Base-by-base conservation (phyloP, 2,888 invertebrate genomes). In the Melieria omissa region DNA sequence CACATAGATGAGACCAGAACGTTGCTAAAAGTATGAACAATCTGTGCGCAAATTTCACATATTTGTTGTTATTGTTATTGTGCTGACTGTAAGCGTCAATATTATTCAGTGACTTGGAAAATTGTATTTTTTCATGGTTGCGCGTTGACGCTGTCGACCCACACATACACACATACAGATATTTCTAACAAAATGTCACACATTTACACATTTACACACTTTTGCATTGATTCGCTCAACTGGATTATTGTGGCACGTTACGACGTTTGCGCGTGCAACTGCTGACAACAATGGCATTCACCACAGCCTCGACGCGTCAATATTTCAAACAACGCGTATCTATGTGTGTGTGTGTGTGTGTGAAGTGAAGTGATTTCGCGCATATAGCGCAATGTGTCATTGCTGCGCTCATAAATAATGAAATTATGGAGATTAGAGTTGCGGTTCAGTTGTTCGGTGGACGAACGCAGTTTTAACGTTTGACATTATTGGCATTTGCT, bases 381-480 rank as follows among this genome's bases (percentile, higher is more conserved):
- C 2, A 29, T 29, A 29, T 58, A 29, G 62, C 46, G 64, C 8
- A 9, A 57, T 57, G 45, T 55, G 57, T 4, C n/a, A 46, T 76
- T 79, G 81, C 77, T 73, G 76, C 8, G 79, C 82, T 83, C 84
- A 85, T 85, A 85, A 85, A 85, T 85, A 85, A 85, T 84, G 82
- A 81, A 84, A 84, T 85, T 83, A 85, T 85, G 83, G 81, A 83
- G 84, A 83, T 83, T 83, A 82, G 80, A 80, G 29, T 29, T 29
- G 29, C 29, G 29, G 29, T 29, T 29, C 29, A 80, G 79, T 77
- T 81, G 80, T 78, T 80, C 76, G 79, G 76, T 29, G 44, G 4
- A 1, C 41, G 10, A 10, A 52, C 14, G 12, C 52, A 52, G 12
- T 9, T 52, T 29, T 29, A 29, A 29, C 29, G 29, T 29, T 3